Base-by-base conservation (phyloP, 2,797 vertebrate species). In the Pseudochirops corinnae region DNA sequence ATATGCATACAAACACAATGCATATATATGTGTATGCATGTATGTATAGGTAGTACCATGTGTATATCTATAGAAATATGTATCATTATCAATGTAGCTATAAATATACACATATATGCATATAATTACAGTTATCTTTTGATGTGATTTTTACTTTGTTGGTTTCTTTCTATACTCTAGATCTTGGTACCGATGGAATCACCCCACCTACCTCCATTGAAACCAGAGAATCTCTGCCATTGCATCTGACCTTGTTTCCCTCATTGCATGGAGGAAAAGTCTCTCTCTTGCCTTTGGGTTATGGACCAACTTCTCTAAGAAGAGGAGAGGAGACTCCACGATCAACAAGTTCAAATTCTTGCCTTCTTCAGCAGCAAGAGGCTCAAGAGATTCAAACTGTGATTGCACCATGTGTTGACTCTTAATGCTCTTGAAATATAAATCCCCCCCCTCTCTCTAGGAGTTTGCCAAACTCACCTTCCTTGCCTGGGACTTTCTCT, bases 131-230 rank as follows among this genome's bases (percentile, higher is more conserved):
- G 9, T 26, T 46, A 24, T 82, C 7, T 87, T 87, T n/a, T 87
- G 50, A 87, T 11, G 24, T 50, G 39, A 3, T 50, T 87, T 87
- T 87, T 50, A 50, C 39, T 87, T 87, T 46, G 74, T 56, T 96
- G 31, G 5, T 97, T 92, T 92, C 57, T 96, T 60, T 95, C 94
- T 98, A 94, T 62, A 74, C 98, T 98, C 94, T 98, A 99, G 99
- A 97, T 98, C 99, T 31, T 99, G 99, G 99, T 99, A 99, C 98
- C 99, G 99, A 96, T 99, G 99, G 99, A 99, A 99, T 95, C 98
- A 99, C 67, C 98, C 99, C 33, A 98, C 99, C 50, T 99, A 99
- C 98, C 99, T 99, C 97, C 99, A 99, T 98, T 99, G 98, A 99
- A 97, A 96, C 91, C 94, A 94, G 55, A 96, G 94, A 29, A 13